Conservation (phyloP, 2,113 vertebrate genomes). For the Phrynosoma blainvillii region DNA sequence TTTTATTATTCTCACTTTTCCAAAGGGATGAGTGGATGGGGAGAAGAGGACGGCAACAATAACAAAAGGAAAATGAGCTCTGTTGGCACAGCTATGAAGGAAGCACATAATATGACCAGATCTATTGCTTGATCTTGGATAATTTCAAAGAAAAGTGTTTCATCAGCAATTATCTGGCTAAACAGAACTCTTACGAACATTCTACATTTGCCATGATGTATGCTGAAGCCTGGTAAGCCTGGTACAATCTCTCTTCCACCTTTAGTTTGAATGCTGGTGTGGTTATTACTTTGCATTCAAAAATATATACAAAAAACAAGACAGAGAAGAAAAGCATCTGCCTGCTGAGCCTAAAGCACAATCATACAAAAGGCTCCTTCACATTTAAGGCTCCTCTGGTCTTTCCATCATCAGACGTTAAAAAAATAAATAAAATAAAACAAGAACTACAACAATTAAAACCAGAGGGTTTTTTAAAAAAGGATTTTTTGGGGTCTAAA, state of each 20-base stretch:
- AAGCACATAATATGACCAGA: conserved; percentile 31
- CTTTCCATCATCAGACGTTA: conserved; percentile 53
- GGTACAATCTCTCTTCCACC: conserved; percentile 51
- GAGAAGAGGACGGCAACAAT: neutral
- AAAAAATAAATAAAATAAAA: neutral
- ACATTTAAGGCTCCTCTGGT: conserved; percentile 54
- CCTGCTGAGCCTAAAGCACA: conserved; percentile 54
- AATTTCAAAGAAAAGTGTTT: conserved; percentile 38
- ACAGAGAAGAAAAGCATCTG: conserved; percentile 49
- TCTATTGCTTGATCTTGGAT: conserved; percentile 50
- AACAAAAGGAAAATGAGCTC: conserved; percentile 54
- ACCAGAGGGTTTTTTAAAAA: conserved; percentile 35
- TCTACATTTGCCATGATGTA: conserved; percentile 26
- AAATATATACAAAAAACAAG: conserved; percentile 56
- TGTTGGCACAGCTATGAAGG: conserved; percentile 33
- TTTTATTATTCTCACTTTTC: conserved; percentile 53
- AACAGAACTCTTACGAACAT: conserved; percentile 44
- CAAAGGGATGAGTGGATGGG: conserved; percentile 28
- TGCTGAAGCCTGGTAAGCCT: conserved; percentile 34
- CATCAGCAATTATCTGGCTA: neutral
- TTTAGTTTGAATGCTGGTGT: conserved; percentile 41
- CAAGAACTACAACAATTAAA: conserved; percentile 52
- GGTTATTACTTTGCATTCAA: conserved; percentile 55
- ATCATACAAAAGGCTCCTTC: conserved; percentile 57
- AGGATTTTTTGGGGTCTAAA: conserved; percentile 17